phyloP scores from a whole-genome alignment of 2,113 vertebrate species.

The Microcebus lehilahytsara region DNA sequence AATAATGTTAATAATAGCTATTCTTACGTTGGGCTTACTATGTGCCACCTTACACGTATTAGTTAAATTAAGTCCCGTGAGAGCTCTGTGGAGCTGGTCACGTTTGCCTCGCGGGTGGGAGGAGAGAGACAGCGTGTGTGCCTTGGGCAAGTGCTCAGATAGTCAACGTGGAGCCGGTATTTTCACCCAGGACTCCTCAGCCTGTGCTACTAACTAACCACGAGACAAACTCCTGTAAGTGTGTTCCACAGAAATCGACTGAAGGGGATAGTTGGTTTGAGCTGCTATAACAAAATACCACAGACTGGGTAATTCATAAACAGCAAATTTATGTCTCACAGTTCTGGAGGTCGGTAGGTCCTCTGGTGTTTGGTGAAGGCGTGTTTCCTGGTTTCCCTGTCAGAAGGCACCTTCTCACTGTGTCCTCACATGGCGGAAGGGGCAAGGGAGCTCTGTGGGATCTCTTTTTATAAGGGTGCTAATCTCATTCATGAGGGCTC shows the following conservation, averaged over 20 bases:
- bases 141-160: not conserved
- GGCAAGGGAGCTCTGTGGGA: not conserved
- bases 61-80: too few species aligned
- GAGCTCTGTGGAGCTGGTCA: not conserved
- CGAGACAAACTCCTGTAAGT: too few species aligned
- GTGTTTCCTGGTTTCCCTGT: not conserved
- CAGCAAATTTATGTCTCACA: not conserved
- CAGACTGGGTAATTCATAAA: not conserved
- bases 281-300: not conserved
- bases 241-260: rapidly evolving
- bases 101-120: rapidly evolving
- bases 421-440: not conserved
- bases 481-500: too few species aligned
- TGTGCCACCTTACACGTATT: not conserved
- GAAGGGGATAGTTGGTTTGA: not conserved
- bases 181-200: not conserved
- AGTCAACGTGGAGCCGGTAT: rapidly evolving
- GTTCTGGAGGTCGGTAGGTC: too few species aligned
- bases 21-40: rapidly evolving
- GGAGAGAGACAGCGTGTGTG: not conserved
- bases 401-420: not conserved
- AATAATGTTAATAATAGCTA: too few species aligned
- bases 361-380: not conserved
- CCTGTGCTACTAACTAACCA: not conserved
- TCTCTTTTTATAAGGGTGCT: not conserved